Evolutionary conservation across 92 coral and sea anemone species (phyloP), one percentile per base, ranked within the genome.

Genomic region (Siderastrea siderea): DNA sequence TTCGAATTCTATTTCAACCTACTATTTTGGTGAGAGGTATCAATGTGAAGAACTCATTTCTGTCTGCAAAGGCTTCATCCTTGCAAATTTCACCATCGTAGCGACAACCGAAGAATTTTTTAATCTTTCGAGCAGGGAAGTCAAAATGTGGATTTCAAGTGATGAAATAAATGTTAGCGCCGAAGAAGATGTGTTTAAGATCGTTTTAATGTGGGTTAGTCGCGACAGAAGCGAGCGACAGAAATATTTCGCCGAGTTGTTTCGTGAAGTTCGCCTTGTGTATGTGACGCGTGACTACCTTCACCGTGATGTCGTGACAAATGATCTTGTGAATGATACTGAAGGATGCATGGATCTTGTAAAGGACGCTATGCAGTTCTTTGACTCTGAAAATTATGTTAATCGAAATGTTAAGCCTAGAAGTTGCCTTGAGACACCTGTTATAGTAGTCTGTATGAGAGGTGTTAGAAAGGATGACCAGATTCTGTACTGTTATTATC

Each of bases 121-220:
- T 62, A 53, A 26, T 2, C 16, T 74, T 16, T 26, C 78, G 48
- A n/a, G 55, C 16, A 47, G 53, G 46, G 60, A 74, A 53, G 47
- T 74, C 47, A 52, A 74, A 74, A 74, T 52, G 62, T 74, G 78
- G 78, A 74, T 74, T 5, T 26, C 62, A 6, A 53, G 17, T 43
- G 78, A 74, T 17, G 64, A 74, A 4, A 74, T 74, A 3, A 62
- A 2, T n/a, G 62, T 74, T 4, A 74, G 62, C 3, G 60, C 78
- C 15, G 78, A 74, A 16, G 78, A 74, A 52, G 62, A 74, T 74
- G 62, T 74, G 14, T 74, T 51, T 38, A 19, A 74, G 47, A 7
- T 74, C 47, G 53, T 74, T 52, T 1, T 74, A 7, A 14, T 15
- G 1, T 74, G 78, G 78, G 14, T 52, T 19, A 62, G 17, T 74